Evolutionary conservation across 2,113 vertebrate genomes (phyloP), one percentile per base, ranked within the genome.

Genomic region (Microtus montanus): DNA sequence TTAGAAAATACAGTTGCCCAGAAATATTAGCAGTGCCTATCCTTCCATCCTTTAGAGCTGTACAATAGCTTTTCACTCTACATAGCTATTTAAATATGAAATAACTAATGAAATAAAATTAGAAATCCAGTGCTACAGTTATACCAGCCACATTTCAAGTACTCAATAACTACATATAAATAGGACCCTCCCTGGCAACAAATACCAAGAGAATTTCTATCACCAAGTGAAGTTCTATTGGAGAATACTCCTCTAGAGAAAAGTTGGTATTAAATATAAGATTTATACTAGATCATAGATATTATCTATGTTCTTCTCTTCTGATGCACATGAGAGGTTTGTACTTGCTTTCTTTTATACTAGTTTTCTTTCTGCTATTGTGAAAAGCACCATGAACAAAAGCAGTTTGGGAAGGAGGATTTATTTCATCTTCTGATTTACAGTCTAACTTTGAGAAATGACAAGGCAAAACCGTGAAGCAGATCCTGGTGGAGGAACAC

Each of bases 21-120:
- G 68, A 87, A 85, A 70, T 68, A 41, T 61, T 74, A 96, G 19
- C 14, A 58, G 73, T 52, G 61, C 2, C 77, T 49, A n/a, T 63
- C 85, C 58, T 75, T 58, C 8, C 0, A 33, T 33, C 5, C 26
- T 85, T 71, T 26, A 80, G 41, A 75, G 87, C 4, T 44, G 28
- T 44, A 47, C 47, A 73, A 13, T 88, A 80, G 58, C 47, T n/a
- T 47, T 17, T 87, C 52, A 33, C 19, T 9, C 49, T 64, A 14
- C 17, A 63, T 2, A 28, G 35, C 10, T 80, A 63, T 35, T 74
- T 63, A 88, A 61, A 77, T 91, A 92, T 87, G 52, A 90, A 86
- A 87, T 54, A 63, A 12, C 90, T 80, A 87, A 92, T 49, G 64
- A 70, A 89, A 77, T 58, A 89, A 63, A 87, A 74, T 93, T 90